Evolutionary conservation across 2,888 invertebrate genomes (phyloP).

Genomic region (Andrena bucephala): DNA sequence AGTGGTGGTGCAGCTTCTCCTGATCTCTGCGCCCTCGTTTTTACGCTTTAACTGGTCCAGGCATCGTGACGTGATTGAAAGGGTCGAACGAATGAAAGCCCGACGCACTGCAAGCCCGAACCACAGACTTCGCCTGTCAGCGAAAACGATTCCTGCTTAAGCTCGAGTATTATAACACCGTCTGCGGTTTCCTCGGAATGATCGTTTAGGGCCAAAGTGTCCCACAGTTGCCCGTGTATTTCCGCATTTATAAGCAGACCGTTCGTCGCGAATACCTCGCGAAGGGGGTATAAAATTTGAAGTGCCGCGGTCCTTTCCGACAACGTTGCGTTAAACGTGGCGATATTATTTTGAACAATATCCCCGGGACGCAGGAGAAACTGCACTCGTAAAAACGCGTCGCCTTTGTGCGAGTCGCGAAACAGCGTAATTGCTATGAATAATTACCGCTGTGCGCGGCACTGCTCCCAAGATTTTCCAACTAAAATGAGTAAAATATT

Average conservation of each 20-base stretch:
- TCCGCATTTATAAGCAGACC: neutral
- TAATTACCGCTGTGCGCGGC: slow-evolving; percentile 56
- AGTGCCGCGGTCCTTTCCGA: slow-evolving; percentile 29
- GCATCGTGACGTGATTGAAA: neutral
- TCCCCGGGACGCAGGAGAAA: slow-evolving; percentile 17
- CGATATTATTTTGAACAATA: slow-evolving; percentile 66
- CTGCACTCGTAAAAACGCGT: slow-evolving; percentile 38
- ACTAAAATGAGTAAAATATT: slow-evolving; percentile 61
- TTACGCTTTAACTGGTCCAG: neutral
- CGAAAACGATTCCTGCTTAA: slow-evolving; percentile 9
- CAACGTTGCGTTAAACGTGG: slow-evolving; percentile 43
- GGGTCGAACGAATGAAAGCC: neutral
- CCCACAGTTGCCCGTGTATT: neutral
- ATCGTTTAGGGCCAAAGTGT: neutral
- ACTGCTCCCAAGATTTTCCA: slow-evolving; percentile 39
- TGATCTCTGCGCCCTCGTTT: neutral
- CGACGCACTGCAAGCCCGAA: slow-evolving; percentile 1
- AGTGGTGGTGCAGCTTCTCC: neutral
- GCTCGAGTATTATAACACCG: neutral
- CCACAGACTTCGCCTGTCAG: slow-evolving; percentile 5
- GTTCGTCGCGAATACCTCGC: slow-evolving; percentile 7
- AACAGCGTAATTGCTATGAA: slow-evolving; percentile 65
- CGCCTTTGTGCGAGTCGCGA: slow-evolving; percentile 60
- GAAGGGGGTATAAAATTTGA: slow-evolving; percentile 45
- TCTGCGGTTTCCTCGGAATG: neutral